A percentile compares a stretch with the other conserved stretches of the same genome.
Conservation (phyloP, 2,888 invertebrate species). For the Epirrhoe tristata region DNA sequence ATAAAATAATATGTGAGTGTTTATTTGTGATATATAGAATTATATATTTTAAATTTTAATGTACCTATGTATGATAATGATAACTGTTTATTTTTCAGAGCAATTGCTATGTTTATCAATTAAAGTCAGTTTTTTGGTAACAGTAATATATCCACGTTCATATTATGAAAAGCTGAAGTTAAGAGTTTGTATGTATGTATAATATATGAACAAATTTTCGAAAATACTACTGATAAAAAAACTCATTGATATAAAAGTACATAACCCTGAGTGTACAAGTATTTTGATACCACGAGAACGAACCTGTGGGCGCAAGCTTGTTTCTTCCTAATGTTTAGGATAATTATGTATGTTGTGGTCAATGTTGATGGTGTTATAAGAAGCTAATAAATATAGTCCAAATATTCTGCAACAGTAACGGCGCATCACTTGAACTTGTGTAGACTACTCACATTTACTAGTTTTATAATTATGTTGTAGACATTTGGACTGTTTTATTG, state of each 20-base stretch:
- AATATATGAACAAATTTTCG: not conserved
- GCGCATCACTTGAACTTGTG: not conserved
- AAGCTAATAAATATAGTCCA: not conserved
- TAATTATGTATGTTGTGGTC: constrained; percentile 11
- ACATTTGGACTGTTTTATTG: not conserved
- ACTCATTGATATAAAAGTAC: not conserved
- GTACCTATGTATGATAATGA: constrained; percentile 41
- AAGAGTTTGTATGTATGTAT: not conserved
- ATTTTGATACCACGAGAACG: not conserved
- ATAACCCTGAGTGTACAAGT: not conserved
- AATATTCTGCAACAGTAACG: not conserved
- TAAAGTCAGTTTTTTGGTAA: too few species aligned
- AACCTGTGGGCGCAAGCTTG: not conserved
- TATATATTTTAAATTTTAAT: constrained; percentile 37
- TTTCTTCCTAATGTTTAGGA: constrained; percentile 12
- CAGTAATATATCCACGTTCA: too few species aligned
- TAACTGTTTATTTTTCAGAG: constrained; percentile 8
- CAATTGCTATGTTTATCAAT: too few species aligned
- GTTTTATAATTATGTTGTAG: not conserved
- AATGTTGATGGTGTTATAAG: constrained; percentile 8
- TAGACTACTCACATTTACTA: not conserved
- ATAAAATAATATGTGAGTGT: constrained; percentile 30
- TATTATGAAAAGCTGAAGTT: not conserved
- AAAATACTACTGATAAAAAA: not conserved
- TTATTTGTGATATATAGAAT: constrained; percentile 33